Evolutionary conservation across 2,113 vertebrate genomes (phyloP).

Genomic region (Clupea harengus): DNA sequence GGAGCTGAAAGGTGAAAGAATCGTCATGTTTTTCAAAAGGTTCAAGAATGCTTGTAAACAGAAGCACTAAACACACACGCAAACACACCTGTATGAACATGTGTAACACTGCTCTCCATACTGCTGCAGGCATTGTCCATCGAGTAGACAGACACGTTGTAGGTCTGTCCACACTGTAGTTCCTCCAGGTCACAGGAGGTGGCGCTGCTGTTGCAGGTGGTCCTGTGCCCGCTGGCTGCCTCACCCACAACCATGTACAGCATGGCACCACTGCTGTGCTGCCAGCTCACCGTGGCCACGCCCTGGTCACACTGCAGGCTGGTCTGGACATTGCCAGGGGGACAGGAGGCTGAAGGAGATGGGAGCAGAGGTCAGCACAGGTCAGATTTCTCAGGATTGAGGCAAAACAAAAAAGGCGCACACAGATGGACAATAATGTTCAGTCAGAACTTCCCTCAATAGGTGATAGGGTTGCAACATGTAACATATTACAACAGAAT

Average conservation of each 20-base stretch:
- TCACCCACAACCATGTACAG: conserved; percentile 35
- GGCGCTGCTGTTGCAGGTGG: conserved; percentile 39
- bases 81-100: conserved; percentile 43
- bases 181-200: conserved; percentile 36
- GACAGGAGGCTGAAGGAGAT: conserved; percentile 39
- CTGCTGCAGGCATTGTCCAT: conserved; percentile 25
- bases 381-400: too few species aligned
- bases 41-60: too few species aligned
- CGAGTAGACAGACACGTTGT: conserved; percentile 43
- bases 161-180: conserved; percentile 48
- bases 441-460: too few species aligned
- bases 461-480: too few species aligned
- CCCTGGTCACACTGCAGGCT: conserved; percentile 26
- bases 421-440: not conserved
- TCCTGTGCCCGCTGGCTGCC: conserved; percentile 16
- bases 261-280: not conserved
- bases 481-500: too few species aligned
- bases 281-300: conserved; percentile 41
- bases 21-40: too few species aligned
- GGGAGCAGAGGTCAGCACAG: not conserved
- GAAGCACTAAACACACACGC: too few species aligned
- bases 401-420: too few species aligned
- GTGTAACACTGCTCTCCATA: conserved; percentile 14
- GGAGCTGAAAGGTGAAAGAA: conserved; percentile 49
- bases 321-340: conserved; percentile 30